These are phyloP conservation scores for Molanna angustata DNA, from an alignment of 2,888 invertebrate genomes.

Conservation along the genomic window DNA sequence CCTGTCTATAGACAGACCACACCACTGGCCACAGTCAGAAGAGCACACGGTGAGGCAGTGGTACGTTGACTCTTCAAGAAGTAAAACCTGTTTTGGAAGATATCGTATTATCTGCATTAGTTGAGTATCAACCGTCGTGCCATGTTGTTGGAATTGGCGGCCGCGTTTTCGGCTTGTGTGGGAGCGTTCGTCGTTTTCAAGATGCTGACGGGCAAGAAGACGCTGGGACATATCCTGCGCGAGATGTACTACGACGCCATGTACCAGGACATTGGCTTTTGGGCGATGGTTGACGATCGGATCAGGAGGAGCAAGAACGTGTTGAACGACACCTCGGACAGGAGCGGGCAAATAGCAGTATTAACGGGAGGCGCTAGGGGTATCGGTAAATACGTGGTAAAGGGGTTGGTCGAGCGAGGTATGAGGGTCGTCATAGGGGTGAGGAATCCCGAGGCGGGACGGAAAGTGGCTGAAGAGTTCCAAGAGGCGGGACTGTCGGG, in stretches of 20 bases:
- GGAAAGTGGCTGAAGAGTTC: conserved; percentile 44
- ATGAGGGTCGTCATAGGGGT: conserved; percentile 75
- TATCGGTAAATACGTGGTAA: conserved; percentile 75
- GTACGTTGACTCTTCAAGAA: too few relatives aligned
- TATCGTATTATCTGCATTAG: too few relatives aligned
- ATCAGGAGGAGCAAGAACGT: conserved; percentile 56
- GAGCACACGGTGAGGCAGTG: too few relatives aligned
- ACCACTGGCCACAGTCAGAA: too few relatives aligned
- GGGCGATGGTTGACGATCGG: conserved; percentile 60
- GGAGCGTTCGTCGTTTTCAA: conserved; percentile 49
- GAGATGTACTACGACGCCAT: conserved; percentile 55
- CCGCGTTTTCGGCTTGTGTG: too few relatives aligned
- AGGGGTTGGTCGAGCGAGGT: conserved; percentile 71
- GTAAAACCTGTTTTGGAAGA: too few relatives aligned
- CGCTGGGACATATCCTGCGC: conserved; percentile 50
- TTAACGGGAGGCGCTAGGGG: conserved; percentile 87
- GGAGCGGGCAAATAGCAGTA: conserved; percentile 68
- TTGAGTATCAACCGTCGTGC: conserved; percentile 8
- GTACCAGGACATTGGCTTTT: conserved; percentile 59
- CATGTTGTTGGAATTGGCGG: too few relatives aligned
- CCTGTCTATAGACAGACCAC: too few relatives aligned
- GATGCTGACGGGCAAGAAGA: conserved; percentile 51
- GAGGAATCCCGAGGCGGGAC: conserved; percentile 59
- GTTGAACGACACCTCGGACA: conserved; percentile 60
- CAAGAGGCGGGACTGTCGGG: conserved; percentile 54